Percentiles rank a stretch among this genome's conserved stretches.
phyloP scores from a whole-genome alignment of 2,113 vertebrate species.

The Euleptes europaea region DNA sequence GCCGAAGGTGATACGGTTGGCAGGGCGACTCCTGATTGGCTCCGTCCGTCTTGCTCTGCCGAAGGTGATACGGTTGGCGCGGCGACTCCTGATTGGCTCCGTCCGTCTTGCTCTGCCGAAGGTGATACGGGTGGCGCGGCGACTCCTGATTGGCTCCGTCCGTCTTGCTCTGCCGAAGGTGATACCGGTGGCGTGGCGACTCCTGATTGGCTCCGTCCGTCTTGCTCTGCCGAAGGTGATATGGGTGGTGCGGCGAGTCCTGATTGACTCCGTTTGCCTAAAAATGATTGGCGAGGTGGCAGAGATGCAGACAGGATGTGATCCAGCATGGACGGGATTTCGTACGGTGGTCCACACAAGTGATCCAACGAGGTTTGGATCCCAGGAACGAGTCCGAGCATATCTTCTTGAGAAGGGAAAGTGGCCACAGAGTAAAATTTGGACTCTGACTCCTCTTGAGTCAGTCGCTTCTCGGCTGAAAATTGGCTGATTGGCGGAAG shows the following conservation, averaged over 20 bases:
- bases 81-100: too few relatives aligned
- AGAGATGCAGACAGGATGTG: background rate
- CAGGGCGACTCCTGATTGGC: too few relatives aligned
- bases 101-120: too few relatives aligned
- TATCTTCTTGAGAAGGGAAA: background rate
- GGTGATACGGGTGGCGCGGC: too few relatives aligned
- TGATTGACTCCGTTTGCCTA: too few relatives aligned
- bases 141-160: too few relatives aligned
- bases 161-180: too few relatives aligned
- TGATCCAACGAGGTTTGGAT: background rate
- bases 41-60: too few relatives aligned
- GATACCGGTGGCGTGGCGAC: too few relatives aligned
- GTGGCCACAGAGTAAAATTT: rapidly evolving
- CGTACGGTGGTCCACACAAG: rapidly evolving
- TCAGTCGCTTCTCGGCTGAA: background rate
- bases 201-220: too few relatives aligned
- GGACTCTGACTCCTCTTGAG: background rate
- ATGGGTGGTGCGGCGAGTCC: rapidly evolving
- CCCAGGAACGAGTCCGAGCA: background rate
- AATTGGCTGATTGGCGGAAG: background rate
- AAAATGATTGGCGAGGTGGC: rapidly evolving
- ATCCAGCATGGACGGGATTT: rapidly evolving
- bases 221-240: background rate
- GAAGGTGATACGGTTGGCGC: too few relatives aligned
- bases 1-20: too few relatives aligned